phyloP scores from a whole-genome alignment of 1,140 invertebrate genomes.

The fruit fly (Drosophila melanogaster) region DNA sequence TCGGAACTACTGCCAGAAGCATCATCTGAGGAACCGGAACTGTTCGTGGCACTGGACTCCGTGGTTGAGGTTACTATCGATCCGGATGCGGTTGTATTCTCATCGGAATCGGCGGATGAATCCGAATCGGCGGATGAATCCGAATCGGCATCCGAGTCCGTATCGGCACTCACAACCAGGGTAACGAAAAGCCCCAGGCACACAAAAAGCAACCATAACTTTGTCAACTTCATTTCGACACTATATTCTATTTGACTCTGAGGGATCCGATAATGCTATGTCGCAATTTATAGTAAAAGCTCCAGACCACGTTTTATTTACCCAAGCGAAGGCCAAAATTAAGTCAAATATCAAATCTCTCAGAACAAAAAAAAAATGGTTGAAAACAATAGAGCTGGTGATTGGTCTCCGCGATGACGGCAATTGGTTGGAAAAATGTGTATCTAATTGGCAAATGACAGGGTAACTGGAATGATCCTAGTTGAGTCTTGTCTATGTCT shows the following conservation, averaged over 20 bases:
- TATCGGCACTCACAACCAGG: constrained; percentile 11
- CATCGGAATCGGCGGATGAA: neutral
- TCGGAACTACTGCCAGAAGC: neutral
- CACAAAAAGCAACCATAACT: constrained; percentile 41
- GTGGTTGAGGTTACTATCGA: neutral
- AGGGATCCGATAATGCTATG: neutral
- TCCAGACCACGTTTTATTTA: constrained; percentile 15
- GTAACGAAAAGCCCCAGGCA: constrained; percentile 30
- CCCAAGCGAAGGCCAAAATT: constrained; percentile 15
- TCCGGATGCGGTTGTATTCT: neutral
- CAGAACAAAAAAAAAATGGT: neutral
- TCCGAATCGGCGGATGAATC: neutral
- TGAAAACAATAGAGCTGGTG: constrained; percentile 13
- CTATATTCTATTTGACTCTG: constrained; percentile 17
- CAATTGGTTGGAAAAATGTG: neutral
- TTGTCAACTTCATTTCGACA: constrained; percentile 56
- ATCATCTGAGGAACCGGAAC: neutral
- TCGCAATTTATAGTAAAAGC: constrained; percentile 50
- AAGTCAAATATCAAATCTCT: constrained; percentile 22
- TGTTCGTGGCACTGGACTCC: neutral
- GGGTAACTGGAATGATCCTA: no score
- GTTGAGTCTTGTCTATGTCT: no score
- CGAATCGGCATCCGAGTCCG: neutral
- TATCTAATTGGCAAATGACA: no score
- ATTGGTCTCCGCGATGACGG: constrained; percentile 11